phyloP scores from a whole-genome alignment of 2,888 invertebrate species.

The Diaperis boleti region DNA sequence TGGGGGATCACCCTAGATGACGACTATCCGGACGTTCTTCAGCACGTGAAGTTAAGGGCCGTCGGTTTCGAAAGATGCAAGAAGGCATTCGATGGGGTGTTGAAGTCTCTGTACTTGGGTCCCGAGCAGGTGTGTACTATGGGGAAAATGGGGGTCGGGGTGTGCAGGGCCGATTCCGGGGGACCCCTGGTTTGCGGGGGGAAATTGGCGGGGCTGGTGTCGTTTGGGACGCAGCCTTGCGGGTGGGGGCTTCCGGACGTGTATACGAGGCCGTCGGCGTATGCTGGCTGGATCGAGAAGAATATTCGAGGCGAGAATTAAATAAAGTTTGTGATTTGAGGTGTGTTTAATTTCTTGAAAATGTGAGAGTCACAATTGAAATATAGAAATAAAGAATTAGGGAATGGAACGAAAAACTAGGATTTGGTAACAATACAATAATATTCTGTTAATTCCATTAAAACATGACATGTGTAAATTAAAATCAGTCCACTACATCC shows the following conservation, averaged over 20 bases:
- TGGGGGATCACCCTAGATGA: conserved; percentile 1
- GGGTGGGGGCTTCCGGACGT: not conserved
- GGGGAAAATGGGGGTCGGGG: not conserved
- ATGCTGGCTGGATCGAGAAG: not conserved
- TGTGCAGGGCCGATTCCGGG: not conserved
- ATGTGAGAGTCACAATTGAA: too few relatives aligned
- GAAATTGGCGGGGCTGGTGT: not conserved
- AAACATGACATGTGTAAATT: not conserved
- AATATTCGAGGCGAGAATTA: not conserved
- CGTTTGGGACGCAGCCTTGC: not conserved
- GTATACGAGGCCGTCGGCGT: not conserved
- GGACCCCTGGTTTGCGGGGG: conserved; percentile 3
- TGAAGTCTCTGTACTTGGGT: not conserved
- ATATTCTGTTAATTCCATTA: too few relatives aligned
- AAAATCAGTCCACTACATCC: not conserved
- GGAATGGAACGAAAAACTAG: too few relatives aligned
- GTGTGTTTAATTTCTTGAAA: too few relatives aligned
- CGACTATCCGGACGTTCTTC: not conserved
- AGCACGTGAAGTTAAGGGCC: not conserved
- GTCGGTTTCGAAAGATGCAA: not conserved
- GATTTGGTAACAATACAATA: too few relatives aligned
- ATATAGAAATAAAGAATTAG: too few relatives aligned
- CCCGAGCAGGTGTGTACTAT: conserved; percentile 3
- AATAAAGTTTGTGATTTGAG: too few relatives aligned
- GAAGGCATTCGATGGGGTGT: not conserved